Conservation (phyloP, 2,888 invertebrate species). For the Lobophora halterata region DNA sequence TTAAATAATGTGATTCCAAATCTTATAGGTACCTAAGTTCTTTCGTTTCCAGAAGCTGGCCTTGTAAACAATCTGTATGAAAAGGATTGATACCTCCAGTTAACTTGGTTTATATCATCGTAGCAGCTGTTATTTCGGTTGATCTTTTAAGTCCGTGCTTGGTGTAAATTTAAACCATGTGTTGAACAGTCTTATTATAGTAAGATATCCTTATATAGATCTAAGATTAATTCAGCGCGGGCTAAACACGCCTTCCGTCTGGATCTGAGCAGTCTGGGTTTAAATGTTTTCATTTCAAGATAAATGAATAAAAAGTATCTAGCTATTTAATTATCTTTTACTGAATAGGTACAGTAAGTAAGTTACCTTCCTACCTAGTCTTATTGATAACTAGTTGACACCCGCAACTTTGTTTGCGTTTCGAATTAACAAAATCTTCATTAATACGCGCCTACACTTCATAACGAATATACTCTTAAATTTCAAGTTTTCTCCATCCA, state of each 20-base stretch:
- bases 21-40: too few relatives aligned
- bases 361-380: too few relatives aligned
- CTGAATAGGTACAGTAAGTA: too few relatives aligned
- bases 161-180: constrained; percentile 55
- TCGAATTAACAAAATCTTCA: too few relatives aligned
- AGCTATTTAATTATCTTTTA: too few relatives aligned
- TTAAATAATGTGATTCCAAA: too few relatives aligned
- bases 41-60: background rate
- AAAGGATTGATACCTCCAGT: constrained; percentile 16
- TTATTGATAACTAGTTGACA: too few relatives aligned
- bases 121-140: constrained; percentile 52
- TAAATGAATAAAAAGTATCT: too few relatives aligned
- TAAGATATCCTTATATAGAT: constrained; percentile 33
- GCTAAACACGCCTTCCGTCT: constrained; percentile 8
- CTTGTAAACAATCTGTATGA: constrained; percentile 9
- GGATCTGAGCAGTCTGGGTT: background rate
- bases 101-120: constrained; percentile 41
- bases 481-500: too few relatives aligned
- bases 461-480: too few relatives aligned
- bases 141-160: constrained; percentile 55
- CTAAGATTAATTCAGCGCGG: constrained; percentile 18
- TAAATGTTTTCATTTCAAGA: constrained; percentile 9
- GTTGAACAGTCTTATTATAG: constrained; percentile 38
- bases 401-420: too few relatives aligned
- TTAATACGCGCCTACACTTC: too few relatives aligned